These are phyloP conservation scores for Melanotaenia trifasciata DNA, from an alignment of 2,797 vertebrate species.

Conservation along the genomic window DNA sequence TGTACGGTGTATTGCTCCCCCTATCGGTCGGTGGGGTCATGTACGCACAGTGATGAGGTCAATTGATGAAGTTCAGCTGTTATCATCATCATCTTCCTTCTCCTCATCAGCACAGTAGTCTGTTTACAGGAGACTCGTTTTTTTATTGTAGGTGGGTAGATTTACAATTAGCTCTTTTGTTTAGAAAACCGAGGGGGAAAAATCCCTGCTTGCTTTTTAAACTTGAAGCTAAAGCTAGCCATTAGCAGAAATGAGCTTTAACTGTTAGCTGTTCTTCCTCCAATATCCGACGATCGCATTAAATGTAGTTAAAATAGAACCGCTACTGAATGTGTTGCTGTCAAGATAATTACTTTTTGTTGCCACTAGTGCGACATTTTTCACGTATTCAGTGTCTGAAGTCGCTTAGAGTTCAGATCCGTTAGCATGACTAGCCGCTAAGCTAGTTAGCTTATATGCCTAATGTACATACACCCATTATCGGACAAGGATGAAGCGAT, in stretches of 20 bases:
- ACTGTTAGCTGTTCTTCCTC: constrained; percentile 1
- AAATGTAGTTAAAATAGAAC: accelerated
- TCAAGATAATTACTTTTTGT: accelerated
- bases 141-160: constrained; percentile 55
- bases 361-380: background rate
- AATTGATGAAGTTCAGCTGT: constrained; percentile 13
- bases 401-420: background rate
- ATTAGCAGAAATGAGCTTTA: constrained; percentile 16
- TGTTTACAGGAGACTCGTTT: constrained; percentile 21
- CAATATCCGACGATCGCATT: background rate
- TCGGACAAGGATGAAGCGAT: constrained; percentile 37
- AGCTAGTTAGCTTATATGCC: constrained; percentile 22
- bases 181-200: background rate
- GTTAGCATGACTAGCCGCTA: background rate
- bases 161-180: accelerated
- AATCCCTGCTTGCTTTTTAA: background rate
- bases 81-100: background rate
- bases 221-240: constrained; percentile 25
- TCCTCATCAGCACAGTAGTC: constrained; percentile 1
- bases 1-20: constrained; percentile 18
- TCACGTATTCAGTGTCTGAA: background rate
- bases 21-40: constrained; percentile 23
- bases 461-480: constrained; percentile 29
- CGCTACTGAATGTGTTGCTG: accelerated
- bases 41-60: constrained; percentile 24